Conservation (phyloP, 2,888 invertebrate genomes). For the Zygothrica quintamaculata region DNA sequence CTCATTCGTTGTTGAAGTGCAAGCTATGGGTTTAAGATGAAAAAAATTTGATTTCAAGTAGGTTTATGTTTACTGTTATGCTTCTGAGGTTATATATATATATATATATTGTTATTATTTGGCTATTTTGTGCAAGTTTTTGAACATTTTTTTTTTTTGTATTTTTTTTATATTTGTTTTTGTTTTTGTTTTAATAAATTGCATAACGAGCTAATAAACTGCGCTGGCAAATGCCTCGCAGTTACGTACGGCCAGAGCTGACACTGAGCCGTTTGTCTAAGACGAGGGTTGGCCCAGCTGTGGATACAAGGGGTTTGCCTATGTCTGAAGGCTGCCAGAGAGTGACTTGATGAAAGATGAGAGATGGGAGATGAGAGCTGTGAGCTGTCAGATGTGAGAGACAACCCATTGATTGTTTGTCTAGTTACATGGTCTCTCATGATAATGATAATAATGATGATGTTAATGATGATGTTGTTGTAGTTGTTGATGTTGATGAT, state of each 20-base stretch:
- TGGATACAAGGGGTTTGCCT: conserved; percentile 9
- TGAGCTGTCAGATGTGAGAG: not conserved
- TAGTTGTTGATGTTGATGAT: too few species aligned
- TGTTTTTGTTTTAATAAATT: conserved; percentile 48
- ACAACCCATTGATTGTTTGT: conserved; percentile 17
- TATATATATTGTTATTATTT: conserved; percentile 13
- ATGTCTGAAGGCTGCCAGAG: too few species aligned
- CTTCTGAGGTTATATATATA: conserved; percentile 10
- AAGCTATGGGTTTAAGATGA: too few species aligned
- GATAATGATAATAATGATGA: too few species aligned
- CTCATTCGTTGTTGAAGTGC: too few species aligned
- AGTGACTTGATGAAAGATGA: not conserved
- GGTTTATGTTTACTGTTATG: conserved; percentile 4
- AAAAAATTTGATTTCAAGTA: too few species aligned
- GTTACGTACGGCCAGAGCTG: conserved; percentile 26
- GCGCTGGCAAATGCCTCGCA: conserved; percentile 29
- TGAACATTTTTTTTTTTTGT: conserved; percentile 25
- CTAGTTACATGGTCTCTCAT: conserved; percentile 11
- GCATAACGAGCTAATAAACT: conserved; percentile 64
- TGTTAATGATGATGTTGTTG: too few species aligned
- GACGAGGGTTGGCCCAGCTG: conserved; percentile 1
- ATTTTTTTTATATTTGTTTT: conserved; percentile 25
- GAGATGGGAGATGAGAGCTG: not conserved
- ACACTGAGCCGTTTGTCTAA: conserved; percentile 24
- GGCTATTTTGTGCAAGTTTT: conserved; percentile 13